Evolutionary conservation across 1,140 invertebrate species (phyloP).

Genomic region (Danaus melanippus): DNA sequence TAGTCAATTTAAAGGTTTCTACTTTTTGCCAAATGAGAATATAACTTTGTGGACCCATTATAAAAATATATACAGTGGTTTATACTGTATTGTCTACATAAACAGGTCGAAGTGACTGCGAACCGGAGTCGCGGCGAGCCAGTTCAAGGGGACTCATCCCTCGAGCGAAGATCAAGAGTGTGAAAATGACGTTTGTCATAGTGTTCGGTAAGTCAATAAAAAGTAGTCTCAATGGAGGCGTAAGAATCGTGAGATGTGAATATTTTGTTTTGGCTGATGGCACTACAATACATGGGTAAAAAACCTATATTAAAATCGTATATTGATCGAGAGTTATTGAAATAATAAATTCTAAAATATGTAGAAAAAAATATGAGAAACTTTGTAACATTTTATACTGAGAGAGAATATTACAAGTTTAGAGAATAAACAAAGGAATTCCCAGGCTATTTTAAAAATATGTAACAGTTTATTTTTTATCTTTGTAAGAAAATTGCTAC

Average conservation of each 20-base stretch:
- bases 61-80: too few relatives aligned
- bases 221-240: neutral
- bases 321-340: conserved; percentile 1
- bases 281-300: neutral
- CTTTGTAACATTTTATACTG: too few relatives aligned
- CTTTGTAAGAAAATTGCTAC: conserved; percentile 3
- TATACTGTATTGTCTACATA: too few relatives aligned
- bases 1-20: too few relatives aligned
- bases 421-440: too few relatives aligned
- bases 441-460: too few relatives aligned
- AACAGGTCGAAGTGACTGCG: conserved; percentile 59
- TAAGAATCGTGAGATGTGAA: neutral
- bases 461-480: too few relatives aligned
- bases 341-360: neutral
- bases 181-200: conserved; percentile 97
- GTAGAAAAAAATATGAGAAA: too few relatives aligned
- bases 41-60: too few relatives aligned
- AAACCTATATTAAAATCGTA: conserved; percentile 2
- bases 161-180: conserved; percentile 95
- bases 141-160: conserved; percentile 92
- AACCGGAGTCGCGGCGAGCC: conserved; percentile 77
- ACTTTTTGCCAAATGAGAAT: too few relatives aligned
- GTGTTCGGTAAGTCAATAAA: conserved; percentile 83
- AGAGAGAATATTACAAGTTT: too few relatives aligned
- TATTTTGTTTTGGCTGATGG: neutral